Conservation (phyloP, 1,140 invertebrate genomes). For the Philotrypesis tridentata region DNA sequence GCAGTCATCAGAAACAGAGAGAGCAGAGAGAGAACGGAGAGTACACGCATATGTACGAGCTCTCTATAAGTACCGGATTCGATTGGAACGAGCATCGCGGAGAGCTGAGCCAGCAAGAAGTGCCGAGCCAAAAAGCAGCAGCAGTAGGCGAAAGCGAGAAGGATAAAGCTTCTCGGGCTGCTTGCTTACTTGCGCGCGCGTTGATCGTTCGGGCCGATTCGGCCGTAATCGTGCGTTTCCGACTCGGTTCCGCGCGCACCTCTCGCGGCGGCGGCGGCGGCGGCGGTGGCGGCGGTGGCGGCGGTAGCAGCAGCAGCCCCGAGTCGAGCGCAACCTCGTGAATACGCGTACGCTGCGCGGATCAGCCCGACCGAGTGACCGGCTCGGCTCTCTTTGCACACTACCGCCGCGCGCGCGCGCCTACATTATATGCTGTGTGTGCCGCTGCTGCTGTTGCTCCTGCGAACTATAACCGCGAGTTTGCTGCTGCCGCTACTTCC, state of each 20-base stretch:
- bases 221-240: slow-evolving; percentile 57
- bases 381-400: slow-evolving; percentile 42
- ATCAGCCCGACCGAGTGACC: slow-evolving; percentile 67
- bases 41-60: no score
- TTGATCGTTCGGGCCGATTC: slow-evolving; percentile 47
- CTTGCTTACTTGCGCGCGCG: neutral
- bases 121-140: slow-evolving; percentile 1
- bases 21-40: no score
- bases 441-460: slow-evolving; percentile 22
- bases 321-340: slow-evolving; percentile 28
- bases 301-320: slow-evolving; percentile 41
- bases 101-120: neutral
- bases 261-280: slow-evolving; percentile 34
- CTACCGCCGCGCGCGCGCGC: neutral
- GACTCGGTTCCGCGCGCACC: slow-evolving; percentile 43
- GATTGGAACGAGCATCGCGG: slow-evolving; percentile 25
- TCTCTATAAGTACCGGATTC: slow-evolving; percentile 23
- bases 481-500: neutral
- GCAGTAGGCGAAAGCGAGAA: neutral
- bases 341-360: slow-evolving; percentile 57
- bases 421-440: slow-evolving; percentile 57
- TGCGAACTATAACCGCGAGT: slow-evolving; percentile 16
- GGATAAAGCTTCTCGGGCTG: slow-evolving; percentile 4
- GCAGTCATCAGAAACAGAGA: neutral
- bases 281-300: slow-evolving; percentile 36